Conservation (phyloP, 2,113 vertebrate species). For the Mugil cephalus region DNA sequence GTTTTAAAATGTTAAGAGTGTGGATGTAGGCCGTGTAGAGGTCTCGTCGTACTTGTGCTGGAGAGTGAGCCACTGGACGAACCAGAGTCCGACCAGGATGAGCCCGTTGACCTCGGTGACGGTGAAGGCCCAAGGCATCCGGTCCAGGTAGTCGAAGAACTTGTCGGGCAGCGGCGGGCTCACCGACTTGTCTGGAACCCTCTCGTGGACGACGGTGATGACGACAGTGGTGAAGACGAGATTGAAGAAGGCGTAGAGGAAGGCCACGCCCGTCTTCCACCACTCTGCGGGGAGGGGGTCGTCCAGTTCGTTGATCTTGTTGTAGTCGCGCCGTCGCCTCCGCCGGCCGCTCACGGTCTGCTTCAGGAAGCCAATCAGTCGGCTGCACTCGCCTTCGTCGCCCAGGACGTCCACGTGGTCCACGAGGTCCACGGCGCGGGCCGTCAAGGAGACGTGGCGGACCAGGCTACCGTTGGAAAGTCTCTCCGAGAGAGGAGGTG, state of each 20-base stretch:
- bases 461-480: conserved; percentile 39
- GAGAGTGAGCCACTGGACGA: conserved; percentile 93
- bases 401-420: background rate
- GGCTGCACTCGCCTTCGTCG: background rate
- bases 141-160: conserved; percentile 96
- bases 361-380: conserved; percentile 18
- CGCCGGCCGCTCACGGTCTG: conserved; percentile 78
- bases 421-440: too few species aligned
- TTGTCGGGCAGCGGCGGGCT: conserved; percentile 97
- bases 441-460: too few species aligned
- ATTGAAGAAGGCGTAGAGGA: conserved; percentile 92
- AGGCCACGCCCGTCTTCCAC: conserved; percentile 97
- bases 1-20: too few species aligned
- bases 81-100: conserved; percentile 91
- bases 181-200: conserved; percentile 93
- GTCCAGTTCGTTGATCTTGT: conserved; percentile 90
- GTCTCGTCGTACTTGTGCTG: conserved; percentile 90
- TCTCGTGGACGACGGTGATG: conserved; percentile 96
- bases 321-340: conserved; percentile 88
- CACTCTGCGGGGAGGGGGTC: conserved; percentile 91
- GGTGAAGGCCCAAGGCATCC: conserved; percentile 96
- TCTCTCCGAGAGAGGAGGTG: background rate
- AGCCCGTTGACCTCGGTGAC: conserved; percentile 97
- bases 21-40: too few species aligned
- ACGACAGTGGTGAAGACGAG: conserved; percentile 94